Evolutionary conservation across 2,113 vertebrate genomes (phyloP), one percentile per base, ranked within the genome.

Genomic region (Daboia siamensis): DNA sequence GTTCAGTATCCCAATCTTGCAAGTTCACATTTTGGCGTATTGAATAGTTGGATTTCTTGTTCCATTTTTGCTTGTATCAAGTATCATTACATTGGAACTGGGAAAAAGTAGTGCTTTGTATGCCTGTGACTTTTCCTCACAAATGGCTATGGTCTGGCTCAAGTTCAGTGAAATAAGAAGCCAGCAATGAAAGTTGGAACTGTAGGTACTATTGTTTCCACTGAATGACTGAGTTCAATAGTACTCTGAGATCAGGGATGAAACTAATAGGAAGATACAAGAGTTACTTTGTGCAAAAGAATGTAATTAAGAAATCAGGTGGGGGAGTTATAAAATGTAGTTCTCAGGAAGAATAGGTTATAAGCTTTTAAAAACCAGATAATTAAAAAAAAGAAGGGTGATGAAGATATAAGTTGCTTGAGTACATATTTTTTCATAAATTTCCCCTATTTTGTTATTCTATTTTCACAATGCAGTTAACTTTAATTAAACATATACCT

Each of bases 151-250:
- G 84, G 88, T 92, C 92, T 97, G 97, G 95, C 97, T 96, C 26
- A 80, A 12, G 61, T 95, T 97, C 96, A 97, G 90, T 51, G 95
- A 95, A 96, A 96, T 93, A 87, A 91, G 93, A 96, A 96, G 94
- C 93, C 56, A 54, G 89, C 87, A 93, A 69, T 88, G 95, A 97
- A 95, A 94, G 92, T 56, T 85, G 93, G 91, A 95, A 96, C 95
- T 97, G 94, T 97, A 94, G 95, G 92, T 94, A 7, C 93, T 95
- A 95, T 97, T 98, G 97, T 98, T 96, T 93, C 88, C 33, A 9
- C 5, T 92, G 93, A 96, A 95, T 93, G 91, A 92, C 90, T 91
- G 91, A 87, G 94, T 92, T 96, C 96, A 95, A n/a, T 54, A 54
- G 90, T 94, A 88, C 94, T 94, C 94, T 91, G 55, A 97, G 95